A percentile compares a stretch with the other conserved stretches of the same genome.
phyloP scores from a whole-genome alignment of 1,140 invertebrate species.

The Battus philenor region DNA sequence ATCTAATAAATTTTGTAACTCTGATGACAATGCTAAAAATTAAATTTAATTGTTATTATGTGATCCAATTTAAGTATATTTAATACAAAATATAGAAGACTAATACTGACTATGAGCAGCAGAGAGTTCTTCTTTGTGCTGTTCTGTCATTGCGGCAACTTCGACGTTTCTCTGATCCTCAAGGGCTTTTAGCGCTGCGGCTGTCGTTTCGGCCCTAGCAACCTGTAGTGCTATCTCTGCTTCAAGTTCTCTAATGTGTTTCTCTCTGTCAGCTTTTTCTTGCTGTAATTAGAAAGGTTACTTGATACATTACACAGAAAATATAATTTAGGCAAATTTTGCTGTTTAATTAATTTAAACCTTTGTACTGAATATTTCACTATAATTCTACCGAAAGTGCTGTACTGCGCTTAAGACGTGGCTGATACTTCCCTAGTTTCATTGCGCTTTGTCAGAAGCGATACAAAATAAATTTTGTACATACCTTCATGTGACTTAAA shows the following conservation, averaged over 20 bases:
- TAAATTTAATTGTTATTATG: conserved; percentile 19
- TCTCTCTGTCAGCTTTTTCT: conserved; percentile 52
- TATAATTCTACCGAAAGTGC: no score
- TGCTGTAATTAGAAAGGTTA: conserved; percentile 29
- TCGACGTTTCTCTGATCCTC: conserved; percentile 60
- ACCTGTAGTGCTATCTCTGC: conserved; percentile 62
- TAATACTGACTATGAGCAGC: conserved; percentile 57
- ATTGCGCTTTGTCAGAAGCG: no score
- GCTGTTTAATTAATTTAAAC: no score
- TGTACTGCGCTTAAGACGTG: no score
- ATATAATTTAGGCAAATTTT: no score
- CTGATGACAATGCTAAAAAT: conserved; percentile 63
- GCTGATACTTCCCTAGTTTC: no score
- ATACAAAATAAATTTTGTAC: no score
- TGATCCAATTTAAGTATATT: no score
- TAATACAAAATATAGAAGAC: background rate
- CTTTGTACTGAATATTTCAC: no score
- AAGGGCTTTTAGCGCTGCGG: conserved; percentile 55
- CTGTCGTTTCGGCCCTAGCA: conserved; percentile 70
- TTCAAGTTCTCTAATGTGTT: conserved; percentile 63
- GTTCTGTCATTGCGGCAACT: conserved; percentile 42
- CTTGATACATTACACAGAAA: no score
- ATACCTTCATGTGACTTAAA: no score
- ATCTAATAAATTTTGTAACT: conserved; percentile 70
- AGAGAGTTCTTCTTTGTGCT: conserved; percentile 66